Conservation (phyloP, 1,140 invertebrate genomes). For the Halesus radiatus region DNA sequence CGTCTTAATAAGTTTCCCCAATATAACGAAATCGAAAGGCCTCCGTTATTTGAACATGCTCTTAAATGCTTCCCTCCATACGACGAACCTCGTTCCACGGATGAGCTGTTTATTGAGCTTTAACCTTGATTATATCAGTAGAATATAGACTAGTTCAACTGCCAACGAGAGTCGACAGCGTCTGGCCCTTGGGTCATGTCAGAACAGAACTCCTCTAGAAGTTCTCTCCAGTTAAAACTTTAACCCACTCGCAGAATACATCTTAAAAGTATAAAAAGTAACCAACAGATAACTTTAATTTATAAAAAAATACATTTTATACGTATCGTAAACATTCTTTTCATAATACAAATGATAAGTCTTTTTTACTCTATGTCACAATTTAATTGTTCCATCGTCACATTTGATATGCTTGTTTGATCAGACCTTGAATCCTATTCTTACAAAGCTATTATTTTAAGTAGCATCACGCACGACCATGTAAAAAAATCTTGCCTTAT, state of each 20-base stretch:
- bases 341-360: too few species aligned
- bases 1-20: too few species aligned
- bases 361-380: too few species aligned
- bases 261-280: too few species aligned
- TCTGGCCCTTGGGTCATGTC: not conserved
- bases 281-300: too few species aligned
- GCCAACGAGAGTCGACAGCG: too few species aligned
- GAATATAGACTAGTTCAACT: not conserved
- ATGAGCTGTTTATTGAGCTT: not conserved
- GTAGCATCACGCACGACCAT: not conserved
- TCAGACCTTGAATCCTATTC: not conserved
- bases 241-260: not conserved
- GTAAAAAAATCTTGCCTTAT: not conserved
- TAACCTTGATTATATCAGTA: not conserved
- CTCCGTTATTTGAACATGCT: too few species aligned
- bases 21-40: too few species aligned
- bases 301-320: too few species aligned
- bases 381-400: not conserved
- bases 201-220: not conserved
- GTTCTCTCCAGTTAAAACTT: not conserved
- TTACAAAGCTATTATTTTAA: not conserved
- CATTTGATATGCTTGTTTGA: not conserved
- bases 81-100: not conserved
- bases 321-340: too few species aligned
- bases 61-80: not conserved